Evolutionary conservation across 2,113 vertebrate species (phyloP).

Genomic region (Paralichthys olivaceus): DNA sequence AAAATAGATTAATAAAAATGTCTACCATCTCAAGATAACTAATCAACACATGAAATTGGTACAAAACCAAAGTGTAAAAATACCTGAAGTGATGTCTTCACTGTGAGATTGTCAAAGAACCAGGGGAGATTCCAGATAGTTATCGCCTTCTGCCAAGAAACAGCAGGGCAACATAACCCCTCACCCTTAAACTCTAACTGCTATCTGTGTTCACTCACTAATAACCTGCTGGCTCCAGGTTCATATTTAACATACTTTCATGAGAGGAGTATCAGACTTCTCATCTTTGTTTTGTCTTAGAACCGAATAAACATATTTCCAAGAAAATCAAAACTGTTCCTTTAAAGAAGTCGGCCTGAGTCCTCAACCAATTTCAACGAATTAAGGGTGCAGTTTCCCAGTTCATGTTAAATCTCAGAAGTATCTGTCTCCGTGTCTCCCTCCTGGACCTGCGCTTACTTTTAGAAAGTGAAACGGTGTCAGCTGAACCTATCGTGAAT

Average conservation of each 20-base stretch:
- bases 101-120: neutral
- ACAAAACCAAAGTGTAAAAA: neutral
- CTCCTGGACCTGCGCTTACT: neutral
- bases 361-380: neutral
- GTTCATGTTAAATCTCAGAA: too few relatives aligned
- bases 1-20: too few relatives aligned
- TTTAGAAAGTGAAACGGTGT: neutral
- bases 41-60: neutral
- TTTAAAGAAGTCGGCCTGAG: neutral
- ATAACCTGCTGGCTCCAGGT: neutral
- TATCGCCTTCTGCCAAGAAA: neutral
- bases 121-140: neutral
- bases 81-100: neutral
- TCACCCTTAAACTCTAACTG: neutral
- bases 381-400: neutral
- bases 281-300: neutral
- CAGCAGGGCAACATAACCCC: neutral
- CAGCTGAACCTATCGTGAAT: neutral
- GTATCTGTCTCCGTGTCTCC: neutral
- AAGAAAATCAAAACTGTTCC: neutral
- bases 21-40: neutral
- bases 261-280: neutral
- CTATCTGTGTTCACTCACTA: neutral
- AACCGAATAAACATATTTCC: neutral
- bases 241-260: neutral